Base-by-base conservation (phyloP, 2,888 invertebrate genomes). In the Agrotis clavis region DNA sequence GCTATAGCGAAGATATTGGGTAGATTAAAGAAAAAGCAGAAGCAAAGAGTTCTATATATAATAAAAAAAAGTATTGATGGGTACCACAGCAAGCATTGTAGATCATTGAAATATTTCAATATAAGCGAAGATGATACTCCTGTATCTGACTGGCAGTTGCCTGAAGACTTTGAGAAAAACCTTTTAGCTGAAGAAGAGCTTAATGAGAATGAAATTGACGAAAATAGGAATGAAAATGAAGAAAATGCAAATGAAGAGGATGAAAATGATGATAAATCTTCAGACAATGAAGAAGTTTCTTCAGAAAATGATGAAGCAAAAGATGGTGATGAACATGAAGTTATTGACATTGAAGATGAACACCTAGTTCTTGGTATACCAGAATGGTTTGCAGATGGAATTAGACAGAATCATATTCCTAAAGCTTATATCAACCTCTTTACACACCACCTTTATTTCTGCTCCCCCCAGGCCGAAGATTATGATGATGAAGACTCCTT, bases 391-490 rank as follows among this genome's bases (percentile, higher is more conserved):
- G 90, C 97, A 4, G 93, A 97, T 50, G 97, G 97, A 74, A 97
- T 98, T 72, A 96, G 97, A 56, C 92, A 92, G 4, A 97, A 97
- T 41, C 87, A 94, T 56, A 97, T 98, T 80, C 97, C 98, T 0
- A 94, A 97, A 13, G 96, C 97, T 74, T 97, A 98, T 84, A 97
- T 98, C 41, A 98, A 98, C 88, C 95, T 98, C 19, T 92, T 97
- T 70, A 96, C 97, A n/a, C 96, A 97, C 53, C 96, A 97, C 74
- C 94, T 97, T 60, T 97, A 97, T 86, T 97, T 98, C 76, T 97
- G 97, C 82, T 96, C 96, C 64, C 97, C 98, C 0, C 98, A 98
- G 94, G 97, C 98, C 9, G 98, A 98, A 91, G 97, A 98, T 90
- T 97, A 97, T 86, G 90, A 92, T 5, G 96, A 96, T 60, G 94